Base-by-base conservation (phyloP, 2,888 invertebrate species). In the Troglohyphantes excavatus region DNA sequence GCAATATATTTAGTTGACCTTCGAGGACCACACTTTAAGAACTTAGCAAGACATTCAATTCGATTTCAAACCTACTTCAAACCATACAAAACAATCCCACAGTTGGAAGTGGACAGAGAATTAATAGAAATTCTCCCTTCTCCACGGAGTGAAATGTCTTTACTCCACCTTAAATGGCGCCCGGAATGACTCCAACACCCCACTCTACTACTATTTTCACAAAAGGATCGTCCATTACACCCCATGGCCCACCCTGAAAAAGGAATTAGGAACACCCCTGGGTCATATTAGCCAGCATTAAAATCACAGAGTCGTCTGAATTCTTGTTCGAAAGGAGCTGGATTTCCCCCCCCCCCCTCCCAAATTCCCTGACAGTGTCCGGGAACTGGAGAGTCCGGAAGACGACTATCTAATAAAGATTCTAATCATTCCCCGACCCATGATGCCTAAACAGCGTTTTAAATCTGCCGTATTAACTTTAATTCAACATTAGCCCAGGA, bases 381-480 rank as follows among this genome's bases (percentile, higher is more conserved):
- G 29, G 33, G 68, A 53, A 17, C 46, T 13, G 43, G n/a, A 53
- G 21, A 46, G 46, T 76, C 33, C 63, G 63, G 61, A 63, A 61
- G 59, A 65, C 67, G 43, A 27, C 76, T 21, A 78, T 85, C 72
- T 76, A 85, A 85, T 85, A 85, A 85, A 85, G 76, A 85, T 85
- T 59, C 67, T 76, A 85, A 85, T 85, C 76, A 85, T 85, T 85
- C 68, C 68, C 68, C n/a, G 68, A 21, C 83, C 46, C 83, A 65
- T 73, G 68, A 59, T 68, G 26, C 76, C 85, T 59, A 76, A 85
- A 85, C 76, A 68, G 85, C 85, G 85, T 85, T 85, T 85, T 85
- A 85, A 85, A 85, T 85, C 76, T 85, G 76, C 68, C 76, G 76
- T 78, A 76, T 85, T 85, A 85, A 85, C 76, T 85, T 85, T 76